Evolutionary conservation across 2,797 vertebrate genomes (phyloP).

Genomic region (Erithacus rubecula): DNA sequence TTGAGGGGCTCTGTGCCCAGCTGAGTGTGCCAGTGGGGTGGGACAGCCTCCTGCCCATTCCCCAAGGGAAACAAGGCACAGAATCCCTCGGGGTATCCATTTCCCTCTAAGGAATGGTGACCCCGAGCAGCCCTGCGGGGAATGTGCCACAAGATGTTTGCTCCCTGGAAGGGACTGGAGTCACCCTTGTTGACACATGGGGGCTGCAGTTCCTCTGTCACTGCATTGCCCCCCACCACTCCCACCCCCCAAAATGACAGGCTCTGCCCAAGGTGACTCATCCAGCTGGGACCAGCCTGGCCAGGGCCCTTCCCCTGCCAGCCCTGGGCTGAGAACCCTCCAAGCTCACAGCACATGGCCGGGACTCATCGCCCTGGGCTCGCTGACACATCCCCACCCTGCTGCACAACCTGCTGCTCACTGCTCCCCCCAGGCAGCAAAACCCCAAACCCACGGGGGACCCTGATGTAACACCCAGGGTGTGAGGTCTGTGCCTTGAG

Average conservation of each 20-base stretch:
- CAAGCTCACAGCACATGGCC: background rate
- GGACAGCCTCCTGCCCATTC: background rate
- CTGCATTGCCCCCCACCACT: rapidly evolving
- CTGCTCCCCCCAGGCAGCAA: background rate
- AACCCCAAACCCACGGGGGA: background rate
- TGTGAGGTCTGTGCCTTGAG: background rate
- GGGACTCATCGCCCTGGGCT: background rate
- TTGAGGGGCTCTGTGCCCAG: background rate
- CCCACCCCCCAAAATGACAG: rapidly evolving
- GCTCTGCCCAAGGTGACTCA: background rate
- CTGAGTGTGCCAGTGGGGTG: background rate
- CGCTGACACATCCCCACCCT: background rate
- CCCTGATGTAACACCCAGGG: background rate
- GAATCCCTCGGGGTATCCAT: background rate
- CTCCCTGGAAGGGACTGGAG: background rate
- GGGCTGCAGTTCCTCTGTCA: background rate
- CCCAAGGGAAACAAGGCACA: background rate
- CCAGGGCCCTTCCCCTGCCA: background rate
- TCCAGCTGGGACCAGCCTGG: background rate
- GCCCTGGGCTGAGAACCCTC: background rate
- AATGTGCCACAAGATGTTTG: rapidly evolving
- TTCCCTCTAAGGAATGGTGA: background rate
- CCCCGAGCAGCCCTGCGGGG: background rate
- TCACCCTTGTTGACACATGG: background rate
- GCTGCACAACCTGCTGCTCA: background rate